These are phyloP conservation scores for Isaurus tuberculatus DNA, from an alignment of 92 coral and sea anemone genomes.

Conservation along the genomic window DNA sequence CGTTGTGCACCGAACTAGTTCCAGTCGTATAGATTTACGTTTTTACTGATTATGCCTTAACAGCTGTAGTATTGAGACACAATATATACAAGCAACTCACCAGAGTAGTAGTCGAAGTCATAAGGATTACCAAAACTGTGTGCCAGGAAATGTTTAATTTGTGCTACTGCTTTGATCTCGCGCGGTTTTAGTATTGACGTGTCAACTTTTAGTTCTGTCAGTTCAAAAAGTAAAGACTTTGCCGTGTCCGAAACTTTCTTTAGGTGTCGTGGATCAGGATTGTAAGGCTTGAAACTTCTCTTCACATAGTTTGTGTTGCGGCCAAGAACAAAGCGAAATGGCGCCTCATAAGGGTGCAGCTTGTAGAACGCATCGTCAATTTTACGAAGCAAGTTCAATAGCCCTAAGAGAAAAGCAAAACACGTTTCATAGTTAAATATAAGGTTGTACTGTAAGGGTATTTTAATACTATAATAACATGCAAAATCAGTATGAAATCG, in stretches of 20 bases:
- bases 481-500: no score
- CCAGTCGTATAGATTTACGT: no score
- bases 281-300: conserved; percentile 64
- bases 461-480: no score
- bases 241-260: conserved; percentile 78
- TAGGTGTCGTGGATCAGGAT: conserved; percentile 73
- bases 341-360: conserved; percentile 69
- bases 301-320: conserved; percentile 47
- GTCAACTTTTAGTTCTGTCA: conserved; percentile 53
- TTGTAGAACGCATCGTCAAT: conserved; percentile 62
- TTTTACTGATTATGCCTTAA: no score
- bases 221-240: conserved; percentile 54
- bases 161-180: conserved; percentile 73
- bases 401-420: conserved; percentile 50
- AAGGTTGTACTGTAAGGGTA: no score
- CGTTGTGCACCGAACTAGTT: no score
- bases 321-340: conserved; percentile 59
- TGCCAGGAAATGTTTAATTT: conserved; percentile 74
- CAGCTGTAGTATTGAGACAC: no score
- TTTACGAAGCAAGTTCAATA: conserved; percentile 62
- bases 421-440: not conserved
- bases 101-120: conserved; percentile 88
- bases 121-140: conserved; percentile 92
- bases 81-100: conserved; percentile 14
- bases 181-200: conserved; percentile 70